Base-by-base conservation (phyloP, 2,888 invertebrate genomes). In the Apotomis capreana region DNA sequence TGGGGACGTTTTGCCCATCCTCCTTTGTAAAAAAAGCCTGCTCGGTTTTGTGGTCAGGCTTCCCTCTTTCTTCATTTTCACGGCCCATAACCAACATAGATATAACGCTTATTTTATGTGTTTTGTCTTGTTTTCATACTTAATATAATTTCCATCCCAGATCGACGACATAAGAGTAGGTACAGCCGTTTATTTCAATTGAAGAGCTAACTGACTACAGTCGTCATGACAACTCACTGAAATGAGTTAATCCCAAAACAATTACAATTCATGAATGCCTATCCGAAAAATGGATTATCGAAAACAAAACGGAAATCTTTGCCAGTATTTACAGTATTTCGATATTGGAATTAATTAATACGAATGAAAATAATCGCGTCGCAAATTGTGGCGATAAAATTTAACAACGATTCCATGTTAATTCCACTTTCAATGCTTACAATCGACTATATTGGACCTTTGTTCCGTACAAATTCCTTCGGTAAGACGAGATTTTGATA, bases 381-480 rank as follows among this genome's bases (percentile, higher is more conserved):
- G 40, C 13, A 52, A 64, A 44, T 37, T 37, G 57, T 0, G 4
- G 12, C 36, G 36, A 57, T 37, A n/a, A 36, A 57, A 37, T 57
- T 37, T 57, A 36, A 57, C 57, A 10, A 40, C 40, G 49, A 10
- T 57, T 2, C 36, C 4, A 12, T 37, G 40, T 15, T 64, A 37
- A 54, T 61, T 46, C 10, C 4, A 15, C 10, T 9, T 8, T n/a
- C 59, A 44, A 13, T 37, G 12, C 0, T 59, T n/a, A n/a, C 6
- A 40, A 6, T 40, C 26, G 6, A 5, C 36, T 2, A 62, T 37
- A 62, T 62, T 5, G 63, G 63, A 13, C 37, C 63, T 63, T 59
- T 44, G 44, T 44, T 54, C 13, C 6, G 5, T 37, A 68, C 67
- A 51, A 68, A 64, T 64, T 64, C 40, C 8, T 46, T 15, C 37